Evolutionary conservation across 92 coral and sea anemone species (phyloP).

Genomic region (Bergia sp.): DNA sequence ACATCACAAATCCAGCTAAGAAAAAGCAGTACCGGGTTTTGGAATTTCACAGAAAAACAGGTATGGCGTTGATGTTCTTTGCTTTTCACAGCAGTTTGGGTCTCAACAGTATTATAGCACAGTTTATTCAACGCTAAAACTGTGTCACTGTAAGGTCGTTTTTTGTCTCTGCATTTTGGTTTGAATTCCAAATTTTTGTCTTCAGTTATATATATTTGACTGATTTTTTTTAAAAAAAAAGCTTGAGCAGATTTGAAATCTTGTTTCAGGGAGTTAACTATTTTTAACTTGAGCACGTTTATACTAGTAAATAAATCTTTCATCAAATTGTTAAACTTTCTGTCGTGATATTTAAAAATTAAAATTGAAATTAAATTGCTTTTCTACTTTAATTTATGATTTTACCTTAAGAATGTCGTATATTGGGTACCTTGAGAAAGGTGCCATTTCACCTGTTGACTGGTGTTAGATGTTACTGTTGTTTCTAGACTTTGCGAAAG

Average conservation of each 20-base stretch:
- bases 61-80: constrained; percentile 2
- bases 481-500: too few relatives aligned
- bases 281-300: background rate
- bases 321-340: background rate
- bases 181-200: too few relatives aligned
- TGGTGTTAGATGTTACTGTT: too few relatives aligned
- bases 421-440: background rate
- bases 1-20: background rate
- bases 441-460: background rate
- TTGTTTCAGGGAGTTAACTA: background rate
- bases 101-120: too few relatives aligned
- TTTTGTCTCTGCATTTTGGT: background rate
- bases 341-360: too few relatives aligned
- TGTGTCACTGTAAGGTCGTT: background rate
- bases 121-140: background rate
- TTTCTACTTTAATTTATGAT: background rate
- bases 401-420: background rate
- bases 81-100: background rate
- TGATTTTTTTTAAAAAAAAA: background rate
- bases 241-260: background rate
- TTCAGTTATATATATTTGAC: background rate
- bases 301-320: too few relatives aligned
- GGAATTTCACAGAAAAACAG: constrained; percentile 48
- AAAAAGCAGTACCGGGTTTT: constrained; percentile 4
- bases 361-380: background rate